These are phyloP conservation scores for Oxyruncus cristatus DNA, from an alignment of 2,113 vertebrate species.

Conservation along the genomic window DNA sequence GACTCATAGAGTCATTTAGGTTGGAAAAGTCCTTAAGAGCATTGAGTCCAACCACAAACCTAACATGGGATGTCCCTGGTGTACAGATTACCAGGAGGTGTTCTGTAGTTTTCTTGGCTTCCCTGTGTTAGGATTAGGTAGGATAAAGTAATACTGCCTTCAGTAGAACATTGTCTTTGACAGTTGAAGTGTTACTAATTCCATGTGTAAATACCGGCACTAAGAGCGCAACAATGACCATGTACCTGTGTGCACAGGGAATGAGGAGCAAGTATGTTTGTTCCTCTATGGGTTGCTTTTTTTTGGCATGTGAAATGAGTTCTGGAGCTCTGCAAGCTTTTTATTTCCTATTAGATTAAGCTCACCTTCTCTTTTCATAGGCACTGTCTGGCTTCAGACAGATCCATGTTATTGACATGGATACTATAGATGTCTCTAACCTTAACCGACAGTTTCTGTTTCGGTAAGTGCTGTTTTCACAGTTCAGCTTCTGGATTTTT, in stretches of 20 bases:
- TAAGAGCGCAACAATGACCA: not conserved
- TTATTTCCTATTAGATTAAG: not conserved
- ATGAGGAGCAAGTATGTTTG: not conserved
- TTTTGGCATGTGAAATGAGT: not conserved
- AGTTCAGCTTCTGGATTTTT: not conserved
- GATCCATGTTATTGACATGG: constrained; percentile 98
- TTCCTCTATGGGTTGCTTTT: not conserved
- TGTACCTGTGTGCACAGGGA: not conserved
- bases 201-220: not conserved
- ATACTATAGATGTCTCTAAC: constrained; percentile 94
- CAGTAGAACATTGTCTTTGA: not conserved
- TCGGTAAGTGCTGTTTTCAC: constrained; percentile 77
- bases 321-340: not conserved
- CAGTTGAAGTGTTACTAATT: not conserved
- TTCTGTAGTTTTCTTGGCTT: not conserved
- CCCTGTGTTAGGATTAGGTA: not conserved
- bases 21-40: not conserved
- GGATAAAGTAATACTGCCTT: not conserved
- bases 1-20: not conserved
- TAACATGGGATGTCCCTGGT: not conserved
- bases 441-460: constrained; percentile 97
- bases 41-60: not conserved
- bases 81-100: not conserved
- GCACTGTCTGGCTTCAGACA: constrained; percentile 93
- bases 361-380: constrained; percentile 68